A percentile compares a stretch with the other conserved stretches of the same genome.
Evolutionary conservation across 1,140 invertebrate species (phyloP).

Genomic region (Wasmannia auropunctata): DNA sequence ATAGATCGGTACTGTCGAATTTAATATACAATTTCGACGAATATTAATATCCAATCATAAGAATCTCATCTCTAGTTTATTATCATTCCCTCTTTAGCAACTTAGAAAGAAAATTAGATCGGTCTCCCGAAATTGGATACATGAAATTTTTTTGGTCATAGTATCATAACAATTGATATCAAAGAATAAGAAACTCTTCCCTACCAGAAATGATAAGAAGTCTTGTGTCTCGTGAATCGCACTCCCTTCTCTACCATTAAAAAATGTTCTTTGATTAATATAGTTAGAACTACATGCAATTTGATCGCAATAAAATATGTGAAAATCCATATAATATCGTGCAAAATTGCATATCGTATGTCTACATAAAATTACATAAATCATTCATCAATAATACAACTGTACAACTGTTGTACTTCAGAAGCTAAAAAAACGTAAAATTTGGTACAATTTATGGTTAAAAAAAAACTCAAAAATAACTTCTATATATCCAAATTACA

Average conservation of each 20-base stretch:
- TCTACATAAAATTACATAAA: conserved; percentile 39
- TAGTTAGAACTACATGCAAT: conserved; percentile 70
- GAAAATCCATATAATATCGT: conserved; percentile 30
- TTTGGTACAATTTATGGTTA: neutral
- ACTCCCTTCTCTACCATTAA: conserved; percentile 70
- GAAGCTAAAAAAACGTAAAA: neutral
- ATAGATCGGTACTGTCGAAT: conserved; percentile 15
- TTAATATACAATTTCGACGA: conserved; percentile 15
- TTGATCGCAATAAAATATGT: conserved; percentile 9
- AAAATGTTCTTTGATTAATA: conserved; percentile 75
- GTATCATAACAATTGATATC: conserved; percentile 59
- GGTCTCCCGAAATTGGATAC: neutral
- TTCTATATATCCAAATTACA: neutral
- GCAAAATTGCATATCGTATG: conserved; percentile 4
- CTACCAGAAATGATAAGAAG: neutral
- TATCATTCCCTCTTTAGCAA: neutral
- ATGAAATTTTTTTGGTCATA: conserved; percentile 48
- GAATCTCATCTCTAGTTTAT: conserved; percentile 1
- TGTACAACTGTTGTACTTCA: neutral
- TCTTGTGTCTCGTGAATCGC: conserved; percentile 70
- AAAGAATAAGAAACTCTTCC: conserved; percentile 74
- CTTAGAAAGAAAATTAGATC: neutral
- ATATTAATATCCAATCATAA: neutral
- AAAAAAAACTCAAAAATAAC: neutral
- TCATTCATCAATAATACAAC: conserved; percentile 14